phyloP scores from a whole-genome alignment of 1,140 invertebrate species.

The Drosophila lacteicornis region DNA sequence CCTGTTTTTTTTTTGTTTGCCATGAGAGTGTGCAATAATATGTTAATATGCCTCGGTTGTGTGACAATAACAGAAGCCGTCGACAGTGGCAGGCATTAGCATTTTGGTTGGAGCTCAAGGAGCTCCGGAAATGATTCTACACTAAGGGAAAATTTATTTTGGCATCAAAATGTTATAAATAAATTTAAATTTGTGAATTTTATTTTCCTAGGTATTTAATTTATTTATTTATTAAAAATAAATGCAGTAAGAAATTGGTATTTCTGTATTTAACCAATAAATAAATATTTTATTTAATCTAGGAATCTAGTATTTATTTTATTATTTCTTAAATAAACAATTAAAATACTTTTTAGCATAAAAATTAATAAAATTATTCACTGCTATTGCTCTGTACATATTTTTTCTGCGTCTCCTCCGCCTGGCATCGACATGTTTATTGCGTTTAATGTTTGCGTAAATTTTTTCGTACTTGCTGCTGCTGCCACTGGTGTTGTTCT shows the following conservation, averaged over 20 bases:
- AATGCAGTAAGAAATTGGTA: not conserved
- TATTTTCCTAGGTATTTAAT: not conserved
- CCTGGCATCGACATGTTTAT: constrained; percentile 73
- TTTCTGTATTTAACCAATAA: not conserved
- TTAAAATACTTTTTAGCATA: not conserved
- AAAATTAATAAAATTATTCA: not conserved
- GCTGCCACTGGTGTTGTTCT: constrained; percentile 23
- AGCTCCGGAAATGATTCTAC: constrained; percentile 8
- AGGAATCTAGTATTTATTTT: no score
- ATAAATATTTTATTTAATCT: no score
- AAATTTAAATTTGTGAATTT: not conserved
- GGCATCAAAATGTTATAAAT: no score
- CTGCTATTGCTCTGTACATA: not conserved
- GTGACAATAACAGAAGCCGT: constrained; percentile 73
- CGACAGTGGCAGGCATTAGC: constrained; percentile 62
- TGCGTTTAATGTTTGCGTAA: constrained; percentile 77
- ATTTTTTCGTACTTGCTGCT: constrained; percentile 55
- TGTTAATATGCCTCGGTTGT: constrained; percentile 73
- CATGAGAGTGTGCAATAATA: constrained; percentile 69
- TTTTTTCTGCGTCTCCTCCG: not conserved
- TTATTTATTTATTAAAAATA: no score
- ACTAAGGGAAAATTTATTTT: not conserved
- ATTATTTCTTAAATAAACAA: no score
- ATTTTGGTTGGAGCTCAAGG: constrained; percentile 49
- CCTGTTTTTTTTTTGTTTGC: not conserved